Evolutionary conservation across 2,888 invertebrate species (phyloP), one percentile per base, ranked within the genome.

Genomic region (Urechis unicinctus): DNA sequence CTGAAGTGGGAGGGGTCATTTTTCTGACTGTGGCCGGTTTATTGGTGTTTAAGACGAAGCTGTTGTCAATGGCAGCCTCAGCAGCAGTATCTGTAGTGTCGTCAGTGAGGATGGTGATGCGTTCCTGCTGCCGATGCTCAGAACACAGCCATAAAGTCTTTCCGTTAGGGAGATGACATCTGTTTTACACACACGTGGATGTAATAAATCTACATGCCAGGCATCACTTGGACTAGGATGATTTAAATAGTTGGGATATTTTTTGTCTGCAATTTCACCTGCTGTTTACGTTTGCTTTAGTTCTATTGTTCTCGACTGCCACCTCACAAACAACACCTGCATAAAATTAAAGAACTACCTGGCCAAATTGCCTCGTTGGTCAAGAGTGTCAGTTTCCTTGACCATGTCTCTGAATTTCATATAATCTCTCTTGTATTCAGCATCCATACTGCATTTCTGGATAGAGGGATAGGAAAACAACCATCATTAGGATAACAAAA

Each of bases 381-480:
- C 60, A 4, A 59, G 50, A 30, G 59, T 58, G 51, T 71, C 70
- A 13, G 61, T 53, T 9, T 66, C 62, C 58, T 66, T 66, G n/a
- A 66, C 65, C 3, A 52, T 52, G 21, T 63, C 58, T 25, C 67
- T 50, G 2, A 70, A 52, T 2, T 53, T 28, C 13, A 57, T 53
- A 57, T 72, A 72, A 42, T 61, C 53, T 3, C 46, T 36, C 43
- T 49, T 56, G 47, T 55, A 60, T 26, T 60, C 60, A 2, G 49
- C 28, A 17, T 60, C 57, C n/a, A 26, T 26, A 3, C 48, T 28
- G 29, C 60, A 54, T 49, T 52, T 52, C 57, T 60, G 43, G 2
- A 28, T n/a, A n/a, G n/a, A n/a, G n/a, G n/a, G n/a, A n/a, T n/a
- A 31, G 5, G 17, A 26, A 50, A 28, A 48, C 4, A 49, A 4